Evolutionary conservation across 2,113 vertebrate species (phyloP).

Genomic region (Chloropsis cyanopogon): DNA sequence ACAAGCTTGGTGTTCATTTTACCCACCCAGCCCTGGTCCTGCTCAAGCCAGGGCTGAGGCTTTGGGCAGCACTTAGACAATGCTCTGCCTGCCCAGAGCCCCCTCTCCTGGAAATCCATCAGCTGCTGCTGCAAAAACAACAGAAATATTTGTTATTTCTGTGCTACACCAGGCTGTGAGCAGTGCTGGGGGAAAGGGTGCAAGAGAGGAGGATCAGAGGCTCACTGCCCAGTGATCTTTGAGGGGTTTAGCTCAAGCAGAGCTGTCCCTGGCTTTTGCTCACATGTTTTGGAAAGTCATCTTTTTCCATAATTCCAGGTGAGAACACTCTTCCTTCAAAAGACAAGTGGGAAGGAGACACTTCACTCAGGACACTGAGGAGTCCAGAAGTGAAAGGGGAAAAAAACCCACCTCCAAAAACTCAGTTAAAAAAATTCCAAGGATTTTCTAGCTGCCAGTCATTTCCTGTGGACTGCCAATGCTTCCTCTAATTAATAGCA

Average conservation of each 20-base stretch:
- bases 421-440: background rate
- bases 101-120: background rate
- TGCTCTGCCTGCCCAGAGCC: background rate
- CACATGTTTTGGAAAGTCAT: background rate
- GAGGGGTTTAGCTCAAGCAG: background rate
- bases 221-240: background rate
- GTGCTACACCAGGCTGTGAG: background rate
- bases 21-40: rapidly evolving
- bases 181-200: background rate
- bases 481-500: slow-evolving; percentile 49
- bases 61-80: background rate
- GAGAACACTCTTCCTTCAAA: background rate
- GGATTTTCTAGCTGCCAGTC: background rate
- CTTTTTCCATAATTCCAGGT: background rate
- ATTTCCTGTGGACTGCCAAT: background rate
- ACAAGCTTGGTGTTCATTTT: background rate
- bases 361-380: background rate
- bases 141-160: background rate
- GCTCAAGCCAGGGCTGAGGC: background rate
- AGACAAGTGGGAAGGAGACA: background rate
- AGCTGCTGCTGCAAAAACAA: background rate
- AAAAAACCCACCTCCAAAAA: background rate
- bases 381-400: background rate
- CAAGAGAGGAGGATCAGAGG: background rate
- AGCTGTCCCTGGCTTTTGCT: background rate